A percentile compares a stretch with the other conserved stretches of the same genome.
phyloP scores from a whole-genome alignment of 2,888 invertebrate species.

The Acholoe squamosa region DNA sequence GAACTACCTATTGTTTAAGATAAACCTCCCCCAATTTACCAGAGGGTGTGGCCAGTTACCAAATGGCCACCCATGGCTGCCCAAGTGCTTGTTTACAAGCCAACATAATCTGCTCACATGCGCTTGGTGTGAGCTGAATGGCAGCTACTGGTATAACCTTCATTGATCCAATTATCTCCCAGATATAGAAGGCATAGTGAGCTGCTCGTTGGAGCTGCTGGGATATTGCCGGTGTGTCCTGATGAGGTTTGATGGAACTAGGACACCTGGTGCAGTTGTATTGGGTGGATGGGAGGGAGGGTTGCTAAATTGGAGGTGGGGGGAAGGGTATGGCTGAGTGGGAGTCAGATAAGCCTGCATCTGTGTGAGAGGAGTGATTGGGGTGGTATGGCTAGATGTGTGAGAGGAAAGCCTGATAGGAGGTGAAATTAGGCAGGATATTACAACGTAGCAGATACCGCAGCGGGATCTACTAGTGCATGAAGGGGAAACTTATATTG shows the following conservation, averaged over 20 bases:
- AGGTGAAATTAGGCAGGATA: slow-evolving; percentile 2
- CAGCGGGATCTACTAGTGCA: background rate
- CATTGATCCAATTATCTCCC: slow-evolving; percentile 30
- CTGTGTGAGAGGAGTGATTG: background rate
- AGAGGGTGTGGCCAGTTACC: background rate
- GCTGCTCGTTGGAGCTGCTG: background rate
- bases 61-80: background rate
- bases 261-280: background rate
- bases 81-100: background rate
- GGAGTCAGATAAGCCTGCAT: no score
- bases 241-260: background rate
- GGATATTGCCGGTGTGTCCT: background rate
- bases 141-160: background rate
- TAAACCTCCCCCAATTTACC: no score
- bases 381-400: background rate
- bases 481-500: background rate
- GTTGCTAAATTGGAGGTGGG: background rate
- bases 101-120: background rate
- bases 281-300: background rate
- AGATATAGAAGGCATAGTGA: background rate
- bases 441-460: background rate
- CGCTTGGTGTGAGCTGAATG: background rate
- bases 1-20: no score
- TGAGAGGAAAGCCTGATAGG: slow-evolving; percentile 4
- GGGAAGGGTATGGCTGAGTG: background rate